Conservation (phyloP, 2,888 invertebrate species). For the Cerastoderma edule region DNA sequence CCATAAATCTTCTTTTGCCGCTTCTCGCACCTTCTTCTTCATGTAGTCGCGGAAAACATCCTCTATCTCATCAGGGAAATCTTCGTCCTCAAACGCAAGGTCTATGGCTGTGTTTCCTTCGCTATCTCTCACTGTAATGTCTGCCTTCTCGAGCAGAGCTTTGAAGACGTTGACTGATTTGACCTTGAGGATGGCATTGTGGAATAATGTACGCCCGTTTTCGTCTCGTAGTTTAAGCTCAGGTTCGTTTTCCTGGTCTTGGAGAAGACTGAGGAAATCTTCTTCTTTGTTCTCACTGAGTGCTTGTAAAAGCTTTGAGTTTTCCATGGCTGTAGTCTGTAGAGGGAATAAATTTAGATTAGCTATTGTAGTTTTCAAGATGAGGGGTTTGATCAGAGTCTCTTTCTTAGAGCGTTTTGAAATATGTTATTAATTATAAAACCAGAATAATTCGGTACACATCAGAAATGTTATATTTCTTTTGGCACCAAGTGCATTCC, state of each 20-base stretch:
- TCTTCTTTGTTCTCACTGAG: constrained; percentile 59
- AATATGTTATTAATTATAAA: no score
- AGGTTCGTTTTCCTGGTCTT: constrained; percentile 47
- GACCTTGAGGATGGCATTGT: constrained; percentile 63
- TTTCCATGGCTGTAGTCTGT: constrained; percentile 41
- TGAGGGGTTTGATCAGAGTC: no score
- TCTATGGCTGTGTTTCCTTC: constrained; percentile 69
- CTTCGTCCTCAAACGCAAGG: constrained; percentile 53
- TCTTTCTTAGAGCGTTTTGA: no score
- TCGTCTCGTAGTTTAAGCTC: constrained; percentile 53
- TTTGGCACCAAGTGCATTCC: no score
- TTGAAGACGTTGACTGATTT: constrained; percentile 64
- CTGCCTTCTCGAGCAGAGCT: constrained; percentile 62
- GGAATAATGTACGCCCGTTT: constrained; percentile 67
- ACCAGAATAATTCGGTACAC: no score
- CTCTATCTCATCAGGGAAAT: constrained; percentile 57
- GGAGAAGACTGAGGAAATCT: constrained; percentile 51
- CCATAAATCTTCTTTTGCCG: constrained; percentile 59
- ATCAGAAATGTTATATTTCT: no score
- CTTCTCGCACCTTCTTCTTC: constrained; percentile 53
- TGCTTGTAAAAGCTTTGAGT: constrained; percentile 61
- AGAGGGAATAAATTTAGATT: no score
- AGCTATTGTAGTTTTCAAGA: no score
- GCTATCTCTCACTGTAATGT: constrained; percentile 59
- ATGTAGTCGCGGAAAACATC: constrained; percentile 45